Base-by-base conservation (phyloP, 2,113 vertebrate genomes). In the Anthoscopus minutus region DNA sequence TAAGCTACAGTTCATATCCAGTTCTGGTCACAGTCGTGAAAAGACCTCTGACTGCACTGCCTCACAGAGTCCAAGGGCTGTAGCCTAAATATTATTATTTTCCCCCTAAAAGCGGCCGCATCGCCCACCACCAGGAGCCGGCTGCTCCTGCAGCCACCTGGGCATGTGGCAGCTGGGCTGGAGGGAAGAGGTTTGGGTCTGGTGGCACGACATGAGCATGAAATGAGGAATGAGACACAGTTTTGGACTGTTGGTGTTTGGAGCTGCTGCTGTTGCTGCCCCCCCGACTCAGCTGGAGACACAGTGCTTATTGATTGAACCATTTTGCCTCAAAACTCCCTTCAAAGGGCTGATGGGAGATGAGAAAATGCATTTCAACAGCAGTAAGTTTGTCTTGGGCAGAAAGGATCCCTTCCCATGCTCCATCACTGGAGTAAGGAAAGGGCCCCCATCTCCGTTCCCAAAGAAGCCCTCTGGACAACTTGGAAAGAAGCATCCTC, bases 1-100 rank as follows among this genome's bases (percentile, higher is more conserved):
- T 73, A 95, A 96, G 93, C 96, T 97, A 97, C 87, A 94, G 92
- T 95, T 96, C 94, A 93, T 86, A 97, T 97, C 97, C 97, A 98
- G 97, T 97, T 98, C 96, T 51, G 5, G 88, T 91, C 93, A 94
- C 77, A 96, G 95, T 80, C 44, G 6, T 72, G 83, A 88, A 96
- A 90, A 51, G 86, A 89, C 78, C 90, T 94, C 93, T 86, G 94
- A 91, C 94, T 92, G 86, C 8, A 8, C 79, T 25, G 45, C 92
- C 85, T 85, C 11, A 3, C 79, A 77, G 82, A 94, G 91, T 51
- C 89, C 95, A 64, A 83, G 90, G 96, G 76, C 65, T 91, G 70
- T 61, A 85, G 69, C 89, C 83, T 84, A 44, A 18, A 56, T 30
- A 51, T 86, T 69, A 42, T 47, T 73, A 24, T 58, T 93, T 91